phyloP scores from a whole-genome alignment of 2,113 vertebrate species.

The Sinocyclocheilus anshuiensis region DNA sequence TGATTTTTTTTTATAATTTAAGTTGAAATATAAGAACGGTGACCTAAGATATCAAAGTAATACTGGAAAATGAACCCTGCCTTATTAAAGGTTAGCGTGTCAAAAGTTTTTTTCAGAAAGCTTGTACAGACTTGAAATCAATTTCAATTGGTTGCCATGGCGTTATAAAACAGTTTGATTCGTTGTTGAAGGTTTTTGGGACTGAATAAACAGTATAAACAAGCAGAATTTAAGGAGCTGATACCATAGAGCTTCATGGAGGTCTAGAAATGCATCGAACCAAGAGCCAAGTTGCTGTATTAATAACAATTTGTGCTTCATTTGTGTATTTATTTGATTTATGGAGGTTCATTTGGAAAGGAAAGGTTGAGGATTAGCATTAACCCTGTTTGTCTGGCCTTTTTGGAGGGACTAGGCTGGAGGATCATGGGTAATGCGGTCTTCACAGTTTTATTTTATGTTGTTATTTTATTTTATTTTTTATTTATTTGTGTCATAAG shows the following conservation, averaged over 20 bases:
- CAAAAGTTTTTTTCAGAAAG: constrained; percentile 31
- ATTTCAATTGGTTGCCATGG: background rate
- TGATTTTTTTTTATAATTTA: constrained; percentile 9
- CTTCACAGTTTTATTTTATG: constrained; percentile 57
- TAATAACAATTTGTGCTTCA: constrained; percentile 67
- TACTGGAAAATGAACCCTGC: constrained; percentile 41
- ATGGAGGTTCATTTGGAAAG: constrained; percentile 55
- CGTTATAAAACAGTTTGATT: background rate
- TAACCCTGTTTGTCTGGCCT: constrained; percentile 69
- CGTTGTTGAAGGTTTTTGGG: constrained; percentile 7
- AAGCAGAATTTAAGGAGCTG: background rate
- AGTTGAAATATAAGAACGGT: constrained; percentile 2
- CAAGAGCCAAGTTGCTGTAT: constrained; percentile 70
- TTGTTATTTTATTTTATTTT: constrained; percentile 68
- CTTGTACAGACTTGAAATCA: constrained; percentile 24
- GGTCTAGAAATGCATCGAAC: constrained; percentile 67
- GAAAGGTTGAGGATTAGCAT: constrained; percentile 56
- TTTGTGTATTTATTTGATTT: constrained; percentile 68
- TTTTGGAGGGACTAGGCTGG: constrained; percentile 75
- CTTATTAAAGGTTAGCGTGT: constrained; percentile 35
- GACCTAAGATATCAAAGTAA: constrained; percentile 20
- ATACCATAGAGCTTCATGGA: constrained; percentile 60
- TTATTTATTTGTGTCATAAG: constrained; percentile 59
- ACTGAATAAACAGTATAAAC: background rate
- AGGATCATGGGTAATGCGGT: constrained; percentile 68